Conservation (phyloP, 2,888 invertebrate species). For the Celastrina argiolus region DNA sequence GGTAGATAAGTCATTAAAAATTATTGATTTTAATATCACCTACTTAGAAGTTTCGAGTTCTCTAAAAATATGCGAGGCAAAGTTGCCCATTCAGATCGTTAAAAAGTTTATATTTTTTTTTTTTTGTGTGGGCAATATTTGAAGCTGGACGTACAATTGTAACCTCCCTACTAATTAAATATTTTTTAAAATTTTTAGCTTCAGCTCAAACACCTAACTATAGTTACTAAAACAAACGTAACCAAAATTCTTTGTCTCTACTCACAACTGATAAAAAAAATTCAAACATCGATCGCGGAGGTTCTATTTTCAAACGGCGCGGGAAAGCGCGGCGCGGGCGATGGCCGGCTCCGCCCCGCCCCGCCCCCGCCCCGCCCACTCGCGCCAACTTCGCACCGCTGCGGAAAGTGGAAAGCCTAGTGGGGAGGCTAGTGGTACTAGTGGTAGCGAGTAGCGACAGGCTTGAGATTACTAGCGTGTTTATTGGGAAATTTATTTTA, state of each 20-base stretch:
- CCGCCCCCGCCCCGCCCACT: conserved; percentile 34
- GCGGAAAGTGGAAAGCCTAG: conserved; percentile 16
- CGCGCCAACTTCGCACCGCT: conserved; percentile 47
- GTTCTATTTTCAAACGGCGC: conserved; percentile 43
- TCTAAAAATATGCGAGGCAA: too few species aligned
- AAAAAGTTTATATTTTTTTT: too few species aligned
- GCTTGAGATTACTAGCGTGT: background rate
- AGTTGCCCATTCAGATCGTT: too few species aligned
- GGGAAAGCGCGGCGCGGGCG: conserved; percentile 47
- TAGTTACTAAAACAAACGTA: too few species aligned
- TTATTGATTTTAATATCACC: too few species aligned
- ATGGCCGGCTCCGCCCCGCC: conserved; percentile 32
- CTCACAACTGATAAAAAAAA: background rate
- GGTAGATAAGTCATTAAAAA: too few species aligned
- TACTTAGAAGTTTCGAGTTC: too few species aligned
- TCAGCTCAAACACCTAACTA: too few species aligned
- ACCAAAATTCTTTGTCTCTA: background rate
- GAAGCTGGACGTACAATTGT: too few species aligned
- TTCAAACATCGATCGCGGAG: conserved; percentile 26
- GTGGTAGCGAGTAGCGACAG: background rate
- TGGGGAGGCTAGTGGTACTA: background rate
- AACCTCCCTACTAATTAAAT: too few species aligned
- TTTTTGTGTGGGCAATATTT: too few species aligned
- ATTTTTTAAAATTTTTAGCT: too few species aligned
- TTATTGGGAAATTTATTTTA: background rate